Evolutionary conservation across 2,888 invertebrate species (phyloP), one percentile per base, ranked within the genome.

Genomic region (Phalangium opilio): DNA sequence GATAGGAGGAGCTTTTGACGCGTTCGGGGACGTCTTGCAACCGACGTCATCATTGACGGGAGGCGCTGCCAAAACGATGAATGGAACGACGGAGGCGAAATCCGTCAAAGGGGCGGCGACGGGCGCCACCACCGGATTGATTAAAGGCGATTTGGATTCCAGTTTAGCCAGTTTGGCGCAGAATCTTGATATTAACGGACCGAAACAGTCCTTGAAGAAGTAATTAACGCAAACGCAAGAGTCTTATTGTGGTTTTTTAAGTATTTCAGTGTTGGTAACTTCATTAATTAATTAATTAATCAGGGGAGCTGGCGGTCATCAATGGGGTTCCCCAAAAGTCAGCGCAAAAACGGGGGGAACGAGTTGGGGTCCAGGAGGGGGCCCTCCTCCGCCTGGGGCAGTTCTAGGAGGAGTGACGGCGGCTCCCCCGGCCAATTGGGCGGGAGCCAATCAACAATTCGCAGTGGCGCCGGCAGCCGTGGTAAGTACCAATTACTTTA

Each of bases 81-180:
- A 45, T 48, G 50, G 45, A 5, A 42, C 45, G 34, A 15, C 44
- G 35, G 43, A 44, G 32, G 43, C 51, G 44, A 44, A 44, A 39
- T 43, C 50, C 41, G 8, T 3, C 18, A 15, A 42, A 44, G 33
- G 35, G 18, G 45, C 44, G 8, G 44, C 51, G 11, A 38, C 52
- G 11, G 42, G 36, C 3, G 47, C 48, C 47, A 43, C 50, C 47
- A 43, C 50, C 47, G 49, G 45, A 43, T 45, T 93, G 56, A 74
- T 91, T 54, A 86, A 87, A 20, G 87, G 89, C 47, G 93, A 93
- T 69, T 73, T 95, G 66, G 91, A 95, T 66, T 84, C 87, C 59
- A 90, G 89, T 59, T 77, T 93, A 52, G 90, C 90, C 53, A 83
- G 83, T 56, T 73, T 95, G 60, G 93, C 91, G 53, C 86, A 91